These are phyloP conservation scores for Emesis castigata DNA, from an alignment of 2,888 invertebrate genomes.

Conservation along the genomic window DNA sequence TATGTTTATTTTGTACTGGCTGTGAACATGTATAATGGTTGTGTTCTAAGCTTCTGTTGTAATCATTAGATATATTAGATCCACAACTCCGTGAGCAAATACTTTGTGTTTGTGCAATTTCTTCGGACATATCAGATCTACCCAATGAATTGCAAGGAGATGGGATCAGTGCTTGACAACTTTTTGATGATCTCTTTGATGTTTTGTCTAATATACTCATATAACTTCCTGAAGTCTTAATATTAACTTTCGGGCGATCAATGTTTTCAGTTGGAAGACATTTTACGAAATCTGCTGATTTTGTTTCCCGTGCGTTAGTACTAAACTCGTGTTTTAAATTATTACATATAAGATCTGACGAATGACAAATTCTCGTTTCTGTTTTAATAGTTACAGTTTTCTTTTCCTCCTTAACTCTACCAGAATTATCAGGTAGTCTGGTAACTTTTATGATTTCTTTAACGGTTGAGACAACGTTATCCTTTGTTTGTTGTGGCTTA, in stretches of 20 bases:
- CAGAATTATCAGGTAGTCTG: conserved; percentile 71
- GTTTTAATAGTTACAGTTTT: conserved; percentile 73
- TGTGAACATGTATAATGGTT: not conserved
- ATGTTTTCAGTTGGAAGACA: not conserved
- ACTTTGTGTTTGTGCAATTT: not conserved
- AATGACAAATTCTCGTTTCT: conserved; percentile 61
- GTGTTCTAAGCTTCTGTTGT: not conserved
- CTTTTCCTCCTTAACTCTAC: conserved; percentile 73
- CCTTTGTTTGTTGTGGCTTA: conserved; percentile 1
- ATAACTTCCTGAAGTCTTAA: not conserved
- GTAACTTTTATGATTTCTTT: conserved; percentile 74
- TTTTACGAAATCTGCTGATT: conserved; percentile 10
- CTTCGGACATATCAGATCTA: not conserved
- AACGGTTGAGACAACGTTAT: conserved; percentile 68
- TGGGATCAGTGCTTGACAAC: not conserved
- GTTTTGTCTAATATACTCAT: not conserved
- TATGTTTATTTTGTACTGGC: not conserved
- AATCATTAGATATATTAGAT: not conserved
- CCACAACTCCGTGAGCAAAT: not conserved
- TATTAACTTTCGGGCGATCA: not conserved
- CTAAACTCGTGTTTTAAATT: conserved; percentile 1
- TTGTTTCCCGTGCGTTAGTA: conserved; percentile 4
- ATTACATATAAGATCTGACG: conserved; percentile 7
- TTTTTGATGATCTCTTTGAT: not conserved
- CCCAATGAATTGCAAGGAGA: not conserved